Conservation (phyloP, 1,140 invertebrate species). For the Drosophila melanica region DNA sequence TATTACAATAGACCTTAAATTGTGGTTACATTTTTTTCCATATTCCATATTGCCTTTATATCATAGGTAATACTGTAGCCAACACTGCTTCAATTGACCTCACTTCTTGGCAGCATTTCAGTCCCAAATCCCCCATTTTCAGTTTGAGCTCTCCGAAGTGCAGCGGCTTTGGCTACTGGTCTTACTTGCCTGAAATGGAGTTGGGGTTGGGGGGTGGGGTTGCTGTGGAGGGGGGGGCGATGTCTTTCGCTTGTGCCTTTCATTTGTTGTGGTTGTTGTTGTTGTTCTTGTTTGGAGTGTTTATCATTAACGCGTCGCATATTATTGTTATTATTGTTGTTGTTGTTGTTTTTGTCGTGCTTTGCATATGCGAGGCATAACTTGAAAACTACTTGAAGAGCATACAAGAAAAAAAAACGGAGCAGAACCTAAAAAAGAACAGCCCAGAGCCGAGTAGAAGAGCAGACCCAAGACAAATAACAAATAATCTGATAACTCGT, state of each 20-base stretch:
- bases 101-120: constrained; percentile 5
- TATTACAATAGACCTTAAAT: too few species aligned
- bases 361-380: constrained; percentile 74
- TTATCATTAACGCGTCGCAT: constrained; percentile 69
- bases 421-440: constrained; percentile 22
- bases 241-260: constrained; percentile 25
- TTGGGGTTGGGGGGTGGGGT: neutral
- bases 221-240: neutral
- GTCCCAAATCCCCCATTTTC: constrained; percentile 39
- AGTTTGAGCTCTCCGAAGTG: constrained; percentile 25
- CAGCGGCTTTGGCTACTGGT: constrained; percentile 76
- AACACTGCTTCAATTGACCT: neutral
- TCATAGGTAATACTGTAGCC: constrained; percentile 13
- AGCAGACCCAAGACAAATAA: constrained; percentile 72
- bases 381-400: constrained; percentile 71
- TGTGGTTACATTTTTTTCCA: too few species aligned
- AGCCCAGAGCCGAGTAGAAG: constrained; percentile 31
- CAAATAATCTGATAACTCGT: constrained; percentile 83
- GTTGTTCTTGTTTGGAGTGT: constrained; percentile 60
- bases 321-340: constrained; percentile 58
- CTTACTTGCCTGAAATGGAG: constrained; percentile 50
- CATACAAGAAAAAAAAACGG: constrained; percentile 32
- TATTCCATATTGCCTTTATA: neutral
- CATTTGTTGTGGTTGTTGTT: constrained; percentile 41
- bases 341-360: constrained; percentile 61